Evolutionary conservation across 1,140 invertebrate species (phyloP), one percentile per base, ranked within the genome.

Genomic region (Trachymyrmex cornetzi): DNA sequence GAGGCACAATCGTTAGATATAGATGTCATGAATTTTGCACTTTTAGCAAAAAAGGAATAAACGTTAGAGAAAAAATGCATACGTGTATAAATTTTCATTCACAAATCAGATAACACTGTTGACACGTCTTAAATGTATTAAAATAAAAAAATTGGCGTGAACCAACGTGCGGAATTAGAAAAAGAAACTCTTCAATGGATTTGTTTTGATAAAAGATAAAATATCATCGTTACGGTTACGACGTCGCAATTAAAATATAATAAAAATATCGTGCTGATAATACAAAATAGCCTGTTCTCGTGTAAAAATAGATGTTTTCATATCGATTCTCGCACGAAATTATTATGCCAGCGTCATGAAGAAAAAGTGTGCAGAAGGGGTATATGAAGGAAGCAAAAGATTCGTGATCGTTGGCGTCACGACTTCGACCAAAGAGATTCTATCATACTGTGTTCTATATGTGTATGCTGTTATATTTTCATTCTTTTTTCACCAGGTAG

Each of bases 391-490:
- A 89, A 90, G 86, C 88, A 87, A 92, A 93, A 91, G 93, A 93
- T 92, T 92, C 88, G 92, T 94, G 93, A 94, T 94, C 92, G 92
- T 94, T 91, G 91, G 90, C 91, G 89, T 87, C 80, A 87, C 90
- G 87, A 92, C 74, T 88, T 87, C 69, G 57, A 71, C 72, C 75
- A 69, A 74, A 48, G 48, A 92, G 94, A 94, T 95, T 93, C 92
- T 90, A 94, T 95, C 93, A 93, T 92, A 92, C 92, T 90, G 88
- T 85, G 91, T 86, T 92, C 92, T 86, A 89, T 87, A 90, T 90
- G 82, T 87, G 82, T 87, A 87, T 48, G 86, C 88, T 84, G 88
- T 92, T 91, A 72, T 63, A 87, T 90, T 92, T 88, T 86, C 80
- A 61, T 87, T 86, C 34, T 72, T 90, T 93, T 93, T 93, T 87